Evolutionary conservation across 2,113 vertebrate species (phyloP), one percentile per base, ranked within the genome.

Genomic region (Ammospiza caudacuta): DNA sequence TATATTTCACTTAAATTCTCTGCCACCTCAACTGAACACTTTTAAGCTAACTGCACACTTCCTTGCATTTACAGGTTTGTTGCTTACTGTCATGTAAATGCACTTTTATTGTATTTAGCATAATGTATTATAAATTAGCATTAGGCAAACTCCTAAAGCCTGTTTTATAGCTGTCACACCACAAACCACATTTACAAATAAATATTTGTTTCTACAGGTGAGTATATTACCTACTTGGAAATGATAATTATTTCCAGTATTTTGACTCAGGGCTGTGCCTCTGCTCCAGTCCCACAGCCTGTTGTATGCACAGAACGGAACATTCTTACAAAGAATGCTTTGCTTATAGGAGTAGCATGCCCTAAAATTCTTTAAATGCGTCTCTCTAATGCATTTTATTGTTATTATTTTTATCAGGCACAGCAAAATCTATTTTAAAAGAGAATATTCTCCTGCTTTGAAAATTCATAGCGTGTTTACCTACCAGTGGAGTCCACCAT

Each of bases 41-140:
- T 89, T 31, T 17, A 77, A 90, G 39, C 75, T 67, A 78, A 75
- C 67, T 52, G 83, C 57, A 72, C 2, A 2, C 46, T 93, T 83
- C 63, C 63, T 88, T 84, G 35, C 68, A 92, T 86, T 78, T 49
- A 88, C 68, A 68, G 64, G 52, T 72, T 79, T 83, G 37, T 78
- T 93, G 39, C 61, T 75, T 24, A 90, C n/a, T 35, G 57, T 93
- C 90, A 96, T 78, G 85, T 77, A 94, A 96, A 94, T 94, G 51
- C 4, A 46, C 46, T 83, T 85, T 69, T 59, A 82, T 88, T 94
- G 63, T 80, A 94, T 39, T 62, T 62, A 39, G 59, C 59, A 39
- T 62, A 28, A 19, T 39, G 35, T 39, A 28, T 28, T 88, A 87
- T 33, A 96, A 90, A 96, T 93, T 58, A 89, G 64, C 39, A 88